Conservation (phyloP, 2,888 invertebrate genomes). For the Matsumyia berberina region DNA sequence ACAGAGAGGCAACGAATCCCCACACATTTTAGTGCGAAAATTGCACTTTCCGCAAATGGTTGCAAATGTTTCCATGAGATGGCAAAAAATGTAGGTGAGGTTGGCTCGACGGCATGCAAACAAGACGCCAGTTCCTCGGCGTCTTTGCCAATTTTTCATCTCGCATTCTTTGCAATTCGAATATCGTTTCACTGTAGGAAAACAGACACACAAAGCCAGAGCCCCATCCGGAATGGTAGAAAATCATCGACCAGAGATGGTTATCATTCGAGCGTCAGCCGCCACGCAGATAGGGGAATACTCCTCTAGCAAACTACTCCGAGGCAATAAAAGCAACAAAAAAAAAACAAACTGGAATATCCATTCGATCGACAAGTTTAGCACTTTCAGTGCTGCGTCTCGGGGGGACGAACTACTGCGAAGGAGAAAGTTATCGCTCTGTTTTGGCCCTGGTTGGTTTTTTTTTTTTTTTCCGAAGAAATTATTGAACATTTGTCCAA, state of each 20-base stretch:
- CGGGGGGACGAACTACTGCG: constrained; percentile 30
- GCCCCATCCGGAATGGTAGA: constrained; percentile 34
- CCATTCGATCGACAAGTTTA: constrained; percentile 72
- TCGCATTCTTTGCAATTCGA: constrained; percentile 20
- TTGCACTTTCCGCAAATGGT: constrained; percentile 63
- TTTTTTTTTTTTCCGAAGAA: constrained; percentile 27
- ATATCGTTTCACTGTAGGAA: constrained; percentile 56
- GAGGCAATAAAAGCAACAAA: constrained; percentile 29
- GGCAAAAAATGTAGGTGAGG: constrained; percentile 69
- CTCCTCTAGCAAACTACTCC: constrained; percentile 12
- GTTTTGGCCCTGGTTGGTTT: constrained; percentile 19
- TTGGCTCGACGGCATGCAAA: constrained; percentile 54
- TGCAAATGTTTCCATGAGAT: constrained; percentile 56
- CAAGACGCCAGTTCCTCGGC: constrained; percentile 56
- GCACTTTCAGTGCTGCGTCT: constrained; percentile 54
- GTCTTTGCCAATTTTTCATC: constrained; percentile 57
- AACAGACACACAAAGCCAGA: constrained; percentile 12
- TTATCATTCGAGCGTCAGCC: constrained; percentile 55
- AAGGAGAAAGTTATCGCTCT: constrained; percentile 68
- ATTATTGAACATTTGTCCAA: constrained; percentile 36
- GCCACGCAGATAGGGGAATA: constrained; percentile 36
- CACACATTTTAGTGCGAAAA: constrained; percentile 49
- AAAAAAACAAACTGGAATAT: constrained; percentile 57
- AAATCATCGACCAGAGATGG: constrained; percentile 62
- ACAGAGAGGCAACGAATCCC: constrained; percentile 16